A percentile compares a stretch with the other conserved stretches of the same genome.
Conservation (phyloP, 1,140 invertebrate genomes). For the Geopemphigus sp. region DNA sequence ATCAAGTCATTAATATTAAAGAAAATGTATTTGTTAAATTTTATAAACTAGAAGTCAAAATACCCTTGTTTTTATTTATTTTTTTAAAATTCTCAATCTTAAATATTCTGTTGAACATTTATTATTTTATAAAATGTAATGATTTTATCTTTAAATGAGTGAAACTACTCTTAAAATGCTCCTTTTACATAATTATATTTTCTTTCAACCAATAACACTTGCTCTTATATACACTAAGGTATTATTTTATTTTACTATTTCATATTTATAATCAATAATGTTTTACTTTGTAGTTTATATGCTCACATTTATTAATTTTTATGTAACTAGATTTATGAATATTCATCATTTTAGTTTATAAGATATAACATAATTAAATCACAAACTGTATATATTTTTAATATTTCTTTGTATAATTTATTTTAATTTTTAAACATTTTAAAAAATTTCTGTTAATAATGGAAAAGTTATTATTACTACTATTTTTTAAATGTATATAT, state of each 20-base stretch:
- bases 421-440: neutral
- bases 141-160: too few relatives aligned
- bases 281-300: constrained; percentile 15
- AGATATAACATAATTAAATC: constrained; percentile 2
- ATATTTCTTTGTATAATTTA: neutral
- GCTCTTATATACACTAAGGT: neutral
- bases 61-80: constrained; percentile 6
- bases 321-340: neutral
- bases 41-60: constrained; percentile 14
- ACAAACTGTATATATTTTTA: neutral
- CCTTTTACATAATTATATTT: too few relatives aligned
- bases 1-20: constrained; percentile 39
- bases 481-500: too few relatives aligned
- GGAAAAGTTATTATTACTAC: too few relatives aligned
- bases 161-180: constrained; percentile 4
- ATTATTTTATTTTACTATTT: constrained; percentile 17
- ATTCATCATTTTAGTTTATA: constrained; percentile 12
- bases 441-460: neutral
- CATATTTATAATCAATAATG: constrained; percentile 10
- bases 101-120: neutral
- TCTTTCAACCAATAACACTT: neutral
- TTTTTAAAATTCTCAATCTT: constrained; percentile 4
- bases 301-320: constrained; percentile 8
- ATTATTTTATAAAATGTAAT: neutral
- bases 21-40: neutral